Conservation (phyloP, 1,140 invertebrate genomes). For the Pseudomyrmex flavicornis region DNA sequence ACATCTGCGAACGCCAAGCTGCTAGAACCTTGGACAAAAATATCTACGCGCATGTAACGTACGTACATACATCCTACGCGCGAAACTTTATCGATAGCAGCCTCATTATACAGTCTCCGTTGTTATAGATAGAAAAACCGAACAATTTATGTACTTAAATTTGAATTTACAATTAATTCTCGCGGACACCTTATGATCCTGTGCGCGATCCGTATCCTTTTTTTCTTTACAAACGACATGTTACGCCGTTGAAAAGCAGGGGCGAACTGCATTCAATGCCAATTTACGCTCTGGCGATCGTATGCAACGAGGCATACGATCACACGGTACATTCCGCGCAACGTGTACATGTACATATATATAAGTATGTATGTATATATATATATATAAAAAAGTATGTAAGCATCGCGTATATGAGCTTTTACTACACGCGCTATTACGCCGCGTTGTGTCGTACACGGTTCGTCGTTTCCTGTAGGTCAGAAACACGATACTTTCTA, state of each 20-base stretch:
- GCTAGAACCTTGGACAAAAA: background rate
- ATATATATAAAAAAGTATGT: too few relatives aligned
- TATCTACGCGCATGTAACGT: background rate
- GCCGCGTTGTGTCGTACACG: background rate
- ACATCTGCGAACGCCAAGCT: background rate
- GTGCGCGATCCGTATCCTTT: background rate
- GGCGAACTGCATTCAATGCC: conserved; percentile 10
- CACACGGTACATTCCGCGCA: conserved; percentile 41
- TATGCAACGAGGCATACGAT: conserved; percentile 60
- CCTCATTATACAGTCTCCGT: background rate
- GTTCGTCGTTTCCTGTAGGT: conserved; percentile 64
- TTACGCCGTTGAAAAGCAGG: conserved; percentile 1
- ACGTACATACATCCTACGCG: background rate
- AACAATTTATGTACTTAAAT: too few relatives aligned
- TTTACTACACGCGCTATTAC: conserved; percentile 39
- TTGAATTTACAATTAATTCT: background rate
- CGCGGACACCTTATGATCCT: background rate
- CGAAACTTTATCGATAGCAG: background rate
- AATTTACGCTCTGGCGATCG: conserved; percentile 67
- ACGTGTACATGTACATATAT: background rate
- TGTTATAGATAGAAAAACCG: background rate
- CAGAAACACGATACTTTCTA: conserved; percentile 62
- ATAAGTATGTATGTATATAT: too few relatives aligned
- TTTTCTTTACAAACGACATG: background rate
- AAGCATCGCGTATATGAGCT: conserved; percentile 27